Conservation (phyloP, 2,113 vertebrate species). For the Melanerpes aurifrons region DNA sequence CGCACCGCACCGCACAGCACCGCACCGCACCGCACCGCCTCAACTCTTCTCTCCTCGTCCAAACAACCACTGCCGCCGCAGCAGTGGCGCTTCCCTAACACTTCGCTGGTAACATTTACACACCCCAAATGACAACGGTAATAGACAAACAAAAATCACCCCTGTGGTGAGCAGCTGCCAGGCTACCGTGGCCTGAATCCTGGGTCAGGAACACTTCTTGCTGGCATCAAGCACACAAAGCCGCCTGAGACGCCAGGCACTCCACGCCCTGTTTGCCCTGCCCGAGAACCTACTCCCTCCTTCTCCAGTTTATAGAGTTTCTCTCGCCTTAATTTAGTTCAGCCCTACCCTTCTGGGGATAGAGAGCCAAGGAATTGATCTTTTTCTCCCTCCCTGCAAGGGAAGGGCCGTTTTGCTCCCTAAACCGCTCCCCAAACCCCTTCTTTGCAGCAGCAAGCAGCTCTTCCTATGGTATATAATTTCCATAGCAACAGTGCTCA, state of each 20-base stretch:
- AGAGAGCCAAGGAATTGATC: background rate
- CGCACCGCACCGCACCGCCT: no score
- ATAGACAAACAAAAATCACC: background rate
- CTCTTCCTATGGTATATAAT: slow-evolving; percentile 20
- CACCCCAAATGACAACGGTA: background rate
- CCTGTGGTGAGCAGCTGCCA: background rate
- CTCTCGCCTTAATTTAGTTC: background rate
- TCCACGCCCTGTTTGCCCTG: background rate
- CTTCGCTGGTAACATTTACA: background rate
- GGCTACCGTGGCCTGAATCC: background rate
- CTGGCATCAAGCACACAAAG: background rate
- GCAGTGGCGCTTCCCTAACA: background rate
- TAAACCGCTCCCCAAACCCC: background rate
- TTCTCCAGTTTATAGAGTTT: background rate
- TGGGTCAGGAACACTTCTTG: background rate
- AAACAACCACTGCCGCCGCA: background rate
- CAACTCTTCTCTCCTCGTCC: background rate
- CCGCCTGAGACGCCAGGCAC: background rate
- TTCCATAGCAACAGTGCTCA: slow-evolving; percentile 52
- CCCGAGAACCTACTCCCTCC: background rate
- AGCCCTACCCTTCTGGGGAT: background rate
- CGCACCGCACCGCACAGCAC: background rate
- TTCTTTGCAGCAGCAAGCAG: background rate
- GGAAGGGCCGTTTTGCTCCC: background rate
- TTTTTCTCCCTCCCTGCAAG: background rate